These are phyloP conservation scores for Tryphoninae sp. DNA, from an alignment of 2,888 invertebrate species.

Conservation along the genomic window DNA sequence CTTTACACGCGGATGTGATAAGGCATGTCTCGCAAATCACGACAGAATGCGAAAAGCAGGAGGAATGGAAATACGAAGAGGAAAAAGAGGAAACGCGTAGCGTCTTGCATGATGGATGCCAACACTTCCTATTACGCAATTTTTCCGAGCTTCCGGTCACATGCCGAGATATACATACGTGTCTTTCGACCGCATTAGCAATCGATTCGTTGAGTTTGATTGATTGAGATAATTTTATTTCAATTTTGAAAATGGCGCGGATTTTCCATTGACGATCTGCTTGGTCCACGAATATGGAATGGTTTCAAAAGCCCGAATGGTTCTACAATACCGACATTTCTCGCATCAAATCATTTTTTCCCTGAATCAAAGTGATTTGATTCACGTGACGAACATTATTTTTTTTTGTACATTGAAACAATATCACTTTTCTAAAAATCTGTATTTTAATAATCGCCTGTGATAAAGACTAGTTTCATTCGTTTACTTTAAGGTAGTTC, in stretches of 20 bases:
- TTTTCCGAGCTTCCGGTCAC: background rate
- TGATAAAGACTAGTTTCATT: background rate
- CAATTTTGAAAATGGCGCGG: too few species aligned
- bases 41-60: background rate
- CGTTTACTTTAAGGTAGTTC: too few species aligned
- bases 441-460: too few species aligned
- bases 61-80: background rate
- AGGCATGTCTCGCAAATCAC: background rate
- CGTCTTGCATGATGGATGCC: background rate
- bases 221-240: background rate
- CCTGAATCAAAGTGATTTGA: too few species aligned
- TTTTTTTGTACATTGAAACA: too few species aligned
- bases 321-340: too few species aligned
- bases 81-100: background rate
- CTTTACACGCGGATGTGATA: background rate
- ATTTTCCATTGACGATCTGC: too few species aligned
- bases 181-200: background rate
- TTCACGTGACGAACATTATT: too few species aligned
- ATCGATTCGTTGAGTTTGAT: background rate
- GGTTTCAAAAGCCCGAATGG: too few species aligned
- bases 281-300: too few species aligned
- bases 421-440: too few species aligned
- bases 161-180: background rate
- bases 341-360: too few species aligned
- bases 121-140: background rate